Percentiles rank a stretch among this genome's conserved stretches.
Conservation (phyloP, 2,888 invertebrate species). For the Blera fallax region DNA sequence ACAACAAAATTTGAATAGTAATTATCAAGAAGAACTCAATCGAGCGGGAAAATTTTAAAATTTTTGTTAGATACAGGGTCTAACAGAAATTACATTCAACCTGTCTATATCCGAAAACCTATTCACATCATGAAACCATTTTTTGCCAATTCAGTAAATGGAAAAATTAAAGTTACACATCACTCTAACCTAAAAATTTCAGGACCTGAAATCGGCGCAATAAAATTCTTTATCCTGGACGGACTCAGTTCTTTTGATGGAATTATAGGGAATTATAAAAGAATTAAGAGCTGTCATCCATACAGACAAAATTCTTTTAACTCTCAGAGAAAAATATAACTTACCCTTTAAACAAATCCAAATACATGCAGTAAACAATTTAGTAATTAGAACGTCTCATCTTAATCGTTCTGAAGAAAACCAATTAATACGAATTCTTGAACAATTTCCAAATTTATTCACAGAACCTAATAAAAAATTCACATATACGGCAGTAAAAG, state of each 20-base stretch:
- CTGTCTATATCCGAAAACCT: neutral
- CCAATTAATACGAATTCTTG: neutral
- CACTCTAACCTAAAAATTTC: neutral
- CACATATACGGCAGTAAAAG: too few species aligned
- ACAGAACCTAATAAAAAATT: neutral
- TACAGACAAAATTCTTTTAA: neutral
- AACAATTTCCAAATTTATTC: neutral
- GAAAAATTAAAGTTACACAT: neutral
- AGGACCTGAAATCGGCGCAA: neutral
- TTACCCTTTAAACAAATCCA: too few species aligned
- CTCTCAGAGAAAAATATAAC: neutral
- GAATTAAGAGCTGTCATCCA: neutral
- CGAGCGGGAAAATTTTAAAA: neutral
- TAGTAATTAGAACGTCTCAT: neutral
- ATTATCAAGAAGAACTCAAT: neutral
- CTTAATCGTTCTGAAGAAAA: neutral
- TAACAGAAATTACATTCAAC: neutral
- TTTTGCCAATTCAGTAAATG: neutral
- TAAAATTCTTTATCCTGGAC: neutral
- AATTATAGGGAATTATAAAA: neutral
- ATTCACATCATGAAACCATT: neutral
- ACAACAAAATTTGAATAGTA: neutral
- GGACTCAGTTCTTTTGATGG: neutral
- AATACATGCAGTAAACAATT: neutral
- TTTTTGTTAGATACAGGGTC: neutral